A percentile compares a stretch with the other conserved stretches of the same genome.
Conservation (phyloP, 2,797 vertebrate genomes). For the Acanthis flammea region DNA sequence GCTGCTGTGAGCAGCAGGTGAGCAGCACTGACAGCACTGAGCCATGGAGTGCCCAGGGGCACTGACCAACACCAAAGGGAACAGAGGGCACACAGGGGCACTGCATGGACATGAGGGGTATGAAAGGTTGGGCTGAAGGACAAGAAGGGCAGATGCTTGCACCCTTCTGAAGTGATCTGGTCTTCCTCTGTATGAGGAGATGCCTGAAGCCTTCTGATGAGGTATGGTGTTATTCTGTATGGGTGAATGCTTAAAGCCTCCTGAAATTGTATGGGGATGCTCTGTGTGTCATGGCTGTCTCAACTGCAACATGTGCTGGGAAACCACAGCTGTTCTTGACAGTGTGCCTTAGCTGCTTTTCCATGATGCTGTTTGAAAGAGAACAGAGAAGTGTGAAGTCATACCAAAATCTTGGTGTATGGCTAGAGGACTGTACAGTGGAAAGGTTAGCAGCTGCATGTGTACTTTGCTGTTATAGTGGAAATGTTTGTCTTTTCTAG, state of each 20-base stretch:
- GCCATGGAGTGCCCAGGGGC: background rate
- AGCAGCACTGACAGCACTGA: background rate
- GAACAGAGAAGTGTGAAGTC: background rate
- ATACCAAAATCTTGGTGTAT: background rate
- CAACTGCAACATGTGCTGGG: background rate
- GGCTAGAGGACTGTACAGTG: background rate
- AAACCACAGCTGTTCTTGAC: background rate
- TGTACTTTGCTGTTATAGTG: background rate
- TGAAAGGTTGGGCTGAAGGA: background rate
- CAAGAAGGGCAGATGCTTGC: rapidly evolving
- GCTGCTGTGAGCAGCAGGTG: background rate
- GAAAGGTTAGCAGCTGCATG: background rate
- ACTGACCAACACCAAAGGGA: background rate
- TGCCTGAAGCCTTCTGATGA: background rate
- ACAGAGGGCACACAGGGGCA: background rate
- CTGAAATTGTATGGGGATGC: background rate
- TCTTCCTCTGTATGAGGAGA: background rate
- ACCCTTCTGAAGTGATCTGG: rapidly evolving
- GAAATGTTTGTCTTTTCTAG: background rate
- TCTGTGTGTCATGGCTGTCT: background rate
- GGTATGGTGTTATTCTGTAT: background rate
- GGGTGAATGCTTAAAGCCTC: background rate
- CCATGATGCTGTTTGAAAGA: background rate
- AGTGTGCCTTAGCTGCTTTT: background rate
- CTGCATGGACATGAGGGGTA: rapidly evolving